phyloP scores from a whole-genome alignment of 2,797 vertebrate genomes.

The Chelidonichthys spinosus region DNA sequence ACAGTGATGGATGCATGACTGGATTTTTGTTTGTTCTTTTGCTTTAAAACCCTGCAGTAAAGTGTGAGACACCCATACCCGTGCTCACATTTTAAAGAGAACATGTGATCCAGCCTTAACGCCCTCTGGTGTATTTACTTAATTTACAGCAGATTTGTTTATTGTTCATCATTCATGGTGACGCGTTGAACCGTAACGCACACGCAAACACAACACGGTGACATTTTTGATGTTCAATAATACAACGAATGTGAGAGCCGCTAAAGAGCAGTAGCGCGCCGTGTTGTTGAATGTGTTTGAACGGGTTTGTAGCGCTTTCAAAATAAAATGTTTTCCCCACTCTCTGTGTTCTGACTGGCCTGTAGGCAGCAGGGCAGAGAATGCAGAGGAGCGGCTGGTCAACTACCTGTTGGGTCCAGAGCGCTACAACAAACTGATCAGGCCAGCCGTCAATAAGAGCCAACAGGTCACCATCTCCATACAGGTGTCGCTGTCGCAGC shows the following conservation, averaged over 20 bases:
- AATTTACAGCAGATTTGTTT: slow-evolving; percentile 57
- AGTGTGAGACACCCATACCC: slow-evolving; percentile 16
- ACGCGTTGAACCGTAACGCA: slow-evolving; percentile 1
- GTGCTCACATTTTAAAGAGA: slow-evolving; percentile 8
- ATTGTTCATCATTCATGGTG: slow-evolving; percentile 52
- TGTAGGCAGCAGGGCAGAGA: slow-evolving; percentile 78
- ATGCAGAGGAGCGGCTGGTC: slow-evolving; percentile 85
- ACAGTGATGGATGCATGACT: slow-evolving; percentile 59
- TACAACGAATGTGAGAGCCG: no score
- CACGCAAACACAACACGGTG: slow-evolving; percentile 1
- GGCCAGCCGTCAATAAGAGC: slow-evolving; percentile 86
- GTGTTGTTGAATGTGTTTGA: not conserved
- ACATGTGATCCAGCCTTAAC: slow-evolving; percentile 30
- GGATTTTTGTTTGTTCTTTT: slow-evolving; percentile 58
- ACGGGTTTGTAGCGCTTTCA: not conserved
- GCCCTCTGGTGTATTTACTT: slow-evolving; percentile 42
- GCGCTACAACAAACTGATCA: slow-evolving; percentile 87
- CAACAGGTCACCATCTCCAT: slow-evolving; percentile 87
- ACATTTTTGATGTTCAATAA: not conserved
- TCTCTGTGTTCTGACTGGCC: not conserved
- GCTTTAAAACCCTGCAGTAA: slow-evolving; percentile 52
- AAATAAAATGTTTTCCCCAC: not conserved
- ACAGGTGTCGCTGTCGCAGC: slow-evolving; percentile 86
- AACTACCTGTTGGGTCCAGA: slow-evolving; percentile 84
- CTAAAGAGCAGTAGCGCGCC: slow-evolving; percentile 1